phyloP scores from a whole-genome alignment of 2,113 vertebrate genomes.

The Passer domesticus region DNA sequence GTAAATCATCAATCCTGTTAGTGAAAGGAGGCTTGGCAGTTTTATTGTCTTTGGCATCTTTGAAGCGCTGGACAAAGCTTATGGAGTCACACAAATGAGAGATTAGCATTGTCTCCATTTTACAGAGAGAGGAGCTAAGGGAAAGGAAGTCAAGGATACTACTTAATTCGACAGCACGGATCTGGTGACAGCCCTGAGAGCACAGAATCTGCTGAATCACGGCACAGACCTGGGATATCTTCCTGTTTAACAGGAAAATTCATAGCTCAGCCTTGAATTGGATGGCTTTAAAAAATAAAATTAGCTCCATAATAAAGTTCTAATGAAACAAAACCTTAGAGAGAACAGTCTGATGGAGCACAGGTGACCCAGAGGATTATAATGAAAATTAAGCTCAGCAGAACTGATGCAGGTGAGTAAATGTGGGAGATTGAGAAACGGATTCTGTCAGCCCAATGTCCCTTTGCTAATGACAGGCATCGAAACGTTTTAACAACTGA shows the following conservation, averaged over 20 bases:
- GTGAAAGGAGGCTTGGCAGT: background rate
- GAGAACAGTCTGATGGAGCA: background rate
- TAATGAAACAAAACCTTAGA: conserved; percentile 31
- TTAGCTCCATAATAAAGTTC: background rate
- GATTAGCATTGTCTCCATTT: conserved; percentile 29
- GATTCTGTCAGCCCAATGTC: background rate
- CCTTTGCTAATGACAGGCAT: background rate
- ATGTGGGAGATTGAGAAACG: background rate
- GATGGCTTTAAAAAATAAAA: background rate
- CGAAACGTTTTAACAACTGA: background rate
- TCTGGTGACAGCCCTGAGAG: conserved; percentile 33
- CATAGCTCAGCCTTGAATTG: background rate
- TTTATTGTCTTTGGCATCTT: conserved; percentile 39
- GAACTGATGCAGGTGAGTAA: conserved; percentile 17
- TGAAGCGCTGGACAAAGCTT: conserved; percentile 20
- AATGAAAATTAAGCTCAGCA: conserved; percentile 30
- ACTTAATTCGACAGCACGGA: conserved; percentile 16
- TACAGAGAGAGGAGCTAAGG: background rate
- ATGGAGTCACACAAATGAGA: background rate
- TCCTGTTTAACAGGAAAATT: background rate
- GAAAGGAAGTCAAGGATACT: conserved; percentile 23
- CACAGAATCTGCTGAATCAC: conserved; percentile 51
- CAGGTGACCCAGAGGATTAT: background rate
- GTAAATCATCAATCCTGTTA: conserved; percentile 38
- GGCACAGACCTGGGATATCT: background rate